Evolutionary conservation across 2,113 vertebrate species (phyloP), one percentile per base, ranked within the genome.

Genomic region (Toxotes chatareus): DNA sequence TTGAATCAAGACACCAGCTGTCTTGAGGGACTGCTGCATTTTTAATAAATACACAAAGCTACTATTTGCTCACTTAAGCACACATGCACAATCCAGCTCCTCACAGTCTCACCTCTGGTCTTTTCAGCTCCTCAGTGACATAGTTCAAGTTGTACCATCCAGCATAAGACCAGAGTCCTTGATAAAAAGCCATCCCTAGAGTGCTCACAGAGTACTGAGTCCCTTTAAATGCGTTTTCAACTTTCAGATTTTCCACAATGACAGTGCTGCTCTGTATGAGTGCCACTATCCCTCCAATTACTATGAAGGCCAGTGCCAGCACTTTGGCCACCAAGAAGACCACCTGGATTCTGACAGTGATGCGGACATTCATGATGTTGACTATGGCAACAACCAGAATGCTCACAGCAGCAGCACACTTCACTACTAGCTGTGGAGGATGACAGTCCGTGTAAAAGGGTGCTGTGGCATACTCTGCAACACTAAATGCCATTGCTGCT

Each of bases 81-180:
- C 46, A 55, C 1, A 32, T 46, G 27, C 23, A 38, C 9, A 49
- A 40, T 67, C 13, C 51, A 53, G 5, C 21, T 21, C 23, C 27
- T 57, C 4, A 13, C 16, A 51, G 23, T 57, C 95, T 95, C 69
- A 97, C 96, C 84, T 97, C 95, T 36, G 96, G 96, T 32, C 92
- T 95, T 88, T 95, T 96, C 62, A 98, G 89, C 79, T 98, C 96
- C 76, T 98, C 97, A 0, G 83, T 95, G 42, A 97, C 93, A 59
- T 86, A 94, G 81, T 96, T 97, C 84, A 98, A 70, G 76, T 94
- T 97, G 86, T 88, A 94, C 97, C 96, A 97, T 42, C 97, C 96
- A 47, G 93, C 77, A 0, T 92, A 97, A 60, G 96, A 96, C 96
- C 96, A 97, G 6, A 97, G 92, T 0, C 95, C 95, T 89, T 97